Evolutionary conservation across 2,797 vertebrate species (phyloP), one percentile per base, ranked within the genome.

Genomic region (Enteromius thamalakanensis): DNA sequence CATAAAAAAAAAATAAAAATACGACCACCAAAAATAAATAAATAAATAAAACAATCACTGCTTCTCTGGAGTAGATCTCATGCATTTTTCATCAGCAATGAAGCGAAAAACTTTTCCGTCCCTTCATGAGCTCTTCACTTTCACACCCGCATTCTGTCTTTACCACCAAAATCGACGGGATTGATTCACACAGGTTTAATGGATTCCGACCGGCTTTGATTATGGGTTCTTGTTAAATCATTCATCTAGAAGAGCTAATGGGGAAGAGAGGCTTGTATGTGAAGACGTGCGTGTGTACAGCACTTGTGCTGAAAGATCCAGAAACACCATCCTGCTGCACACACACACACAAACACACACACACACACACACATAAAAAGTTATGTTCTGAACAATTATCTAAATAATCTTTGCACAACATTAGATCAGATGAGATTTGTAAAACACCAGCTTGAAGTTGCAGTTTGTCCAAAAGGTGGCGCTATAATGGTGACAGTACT

Each of bases 201-300:
- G 90, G 93, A 92, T 93, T 93, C 92, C 92, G 88, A 7, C 90
- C 90, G 89, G 88, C 92, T 94, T 93, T 93, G 92, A 94, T 94
- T 93, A 93, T 86, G 89, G 90, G 17, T 87, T 91, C 89, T 91
- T 92, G 90, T 93, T 93, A 93, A 94, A 95, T 94, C 93, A 93
- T 95, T 94, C 92, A 94, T 92, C 91, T 93, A 88, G 83, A 82
- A 87, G 85, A 91, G 90, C 89, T 55, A 77, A 83, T 87, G 89
- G 88, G 26, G 10, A 76, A 32, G 9, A 6, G 21, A 65, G 23
- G 17, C 7, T 34, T 71, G 42, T 51, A 26, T 32, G 58, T 55
- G 79, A 34, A 42, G 29, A 32, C 4, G 37, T 51, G 71, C 8
- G 19, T 70, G n/a, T 49, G 64, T 23, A 17, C 8, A 70, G 7